Evolutionary conservation across 2,797 vertebrate genomes (phyloP).

Genomic region (Tapirus indicus): DNA sequence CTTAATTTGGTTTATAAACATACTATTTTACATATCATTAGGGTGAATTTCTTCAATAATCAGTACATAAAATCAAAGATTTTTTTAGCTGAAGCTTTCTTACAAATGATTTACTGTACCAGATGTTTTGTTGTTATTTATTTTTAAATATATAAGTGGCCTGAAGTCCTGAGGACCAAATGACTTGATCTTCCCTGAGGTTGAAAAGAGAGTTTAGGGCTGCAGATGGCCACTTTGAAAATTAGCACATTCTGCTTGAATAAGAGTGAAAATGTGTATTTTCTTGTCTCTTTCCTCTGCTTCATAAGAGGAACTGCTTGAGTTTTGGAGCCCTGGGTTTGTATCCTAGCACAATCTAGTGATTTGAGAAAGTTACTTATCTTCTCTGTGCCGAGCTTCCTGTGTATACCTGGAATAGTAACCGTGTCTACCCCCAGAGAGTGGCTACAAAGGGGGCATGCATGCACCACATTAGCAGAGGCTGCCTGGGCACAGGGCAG

Average conservation of each 20-base stretch:
- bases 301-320: not conserved
- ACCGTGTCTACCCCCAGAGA: not conserved
- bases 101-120: not conserved
- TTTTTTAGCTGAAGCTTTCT: not conserved
- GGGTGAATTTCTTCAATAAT: not conserved
- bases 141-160: not conserved
- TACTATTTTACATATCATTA: not conserved
- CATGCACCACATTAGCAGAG: rapidly evolving
- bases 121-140: not conserved
- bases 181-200: not conserved
- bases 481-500: not conserved
- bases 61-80: not conserved
- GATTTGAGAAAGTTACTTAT: not conserved
- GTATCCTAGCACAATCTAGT: not conserved
- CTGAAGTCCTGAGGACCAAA: not conserved
- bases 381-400: not conserved
- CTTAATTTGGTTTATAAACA: not conserved
- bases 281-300: not conserved
- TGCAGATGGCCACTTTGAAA: not conserved
- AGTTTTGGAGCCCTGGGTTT: not conserved
- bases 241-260: not conserved
- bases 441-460: not conserved
- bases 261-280: not conserved
- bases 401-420: not conserved
- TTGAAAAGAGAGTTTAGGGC: not conserved